These are phyloP conservation scores for Xiphydria camelus DNA, from an alignment of 2,888 invertebrate genomes.

Conservation along the genomic window DNA sequence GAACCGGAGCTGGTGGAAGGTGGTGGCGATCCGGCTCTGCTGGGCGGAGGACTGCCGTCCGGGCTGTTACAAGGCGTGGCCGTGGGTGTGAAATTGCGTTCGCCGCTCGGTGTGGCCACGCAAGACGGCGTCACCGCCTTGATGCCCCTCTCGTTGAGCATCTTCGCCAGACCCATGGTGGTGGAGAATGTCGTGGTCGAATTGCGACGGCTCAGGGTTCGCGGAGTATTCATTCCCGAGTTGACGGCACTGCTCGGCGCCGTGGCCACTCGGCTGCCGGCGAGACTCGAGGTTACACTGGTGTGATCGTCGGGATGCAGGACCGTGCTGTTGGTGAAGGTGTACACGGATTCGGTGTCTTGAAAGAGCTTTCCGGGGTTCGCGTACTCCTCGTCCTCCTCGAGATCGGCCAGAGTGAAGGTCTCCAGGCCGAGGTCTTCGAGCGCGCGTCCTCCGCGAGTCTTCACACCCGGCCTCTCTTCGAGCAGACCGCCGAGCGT, in stretches of 20 bases:
- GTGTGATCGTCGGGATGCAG: conserved; percentile 88
- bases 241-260: conserved; percentile 56
- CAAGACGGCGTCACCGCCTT: conserved; percentile 74
- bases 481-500: conserved; percentile 88
- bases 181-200: conserved; percentile 80
- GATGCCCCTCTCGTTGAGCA: conserved; percentile 78
- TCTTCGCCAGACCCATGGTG: conserved; percentile 73
- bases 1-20: conserved; percentile 42
- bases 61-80: conserved; percentile 90
- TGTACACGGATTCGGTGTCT: conserved; percentile 78
- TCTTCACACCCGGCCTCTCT: conserved; percentile 87
- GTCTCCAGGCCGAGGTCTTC: conserved; percentile 76
- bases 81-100: conserved; percentile 74
- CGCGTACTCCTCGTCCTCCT: conserved; percentile 73
- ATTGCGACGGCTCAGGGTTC: conserved; percentile 71
- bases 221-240: conserved; percentile 52
- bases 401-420: conserved; percentile 67
- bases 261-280: conserved; percentile 70
- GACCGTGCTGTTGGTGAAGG: conserved; percentile 86
- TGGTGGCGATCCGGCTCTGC: conserved; percentile 64
- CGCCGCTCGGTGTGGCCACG: conserved; percentile 67
- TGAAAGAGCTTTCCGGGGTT: conserved; percentile 77
- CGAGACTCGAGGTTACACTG: conserved; percentile 66
- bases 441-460: conserved; percentile 75
- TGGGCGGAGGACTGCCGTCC: conserved; percentile 66